Evolutionary conservation across 2,888 invertebrate species (phyloP), one percentile per base, ranked within the genome.

Genomic region (Drosophila parthenogenetica): DNA sequence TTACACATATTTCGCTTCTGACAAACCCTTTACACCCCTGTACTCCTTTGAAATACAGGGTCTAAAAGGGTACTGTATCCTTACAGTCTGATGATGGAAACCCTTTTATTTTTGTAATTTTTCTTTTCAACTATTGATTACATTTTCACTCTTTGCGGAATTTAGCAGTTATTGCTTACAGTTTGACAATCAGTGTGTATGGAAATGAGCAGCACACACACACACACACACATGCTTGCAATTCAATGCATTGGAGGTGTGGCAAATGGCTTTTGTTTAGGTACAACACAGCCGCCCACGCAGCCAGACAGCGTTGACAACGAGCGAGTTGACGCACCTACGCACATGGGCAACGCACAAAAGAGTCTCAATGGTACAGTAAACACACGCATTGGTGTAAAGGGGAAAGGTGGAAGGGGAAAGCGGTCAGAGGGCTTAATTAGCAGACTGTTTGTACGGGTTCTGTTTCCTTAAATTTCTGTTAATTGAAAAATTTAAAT

Each of bases 351-450:
- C 39, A 40, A 4, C 16, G 13, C 54, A 55, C 46, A 46, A 70
- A 63, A 61, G 43, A 40, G 11, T 58, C 37, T 42, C 14, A 77
- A 39, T 54, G 17, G 29, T 57, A 75, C 79, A 75, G 73, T 75
- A 13, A 55, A 32, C 57, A 60, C 62, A 32, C 40, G 25, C 46
- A 10, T 13, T 0, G 22, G 22, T 22, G 22, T 22, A 1, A 22
- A 5, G 5, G 5, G 1, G 5, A 5, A 22, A 1, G 22, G 22
- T 0, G 22, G 22, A n/a, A n/a, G n/a, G n/a, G n/a, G n/a, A n/a
- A 29, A 22, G 17, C 11, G 39, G 13, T 0, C 2, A 2, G 19
- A 3, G 19, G 3, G 25, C 7, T 10, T 16, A 16, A 16, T 29
- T 14, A 19, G 25, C n/a, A 8, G 45, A 35, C 11, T 16, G 14